phyloP scores from a whole-genome alignment of 2,113 vertebrate species.

The Leucosticte australis region DNA sequence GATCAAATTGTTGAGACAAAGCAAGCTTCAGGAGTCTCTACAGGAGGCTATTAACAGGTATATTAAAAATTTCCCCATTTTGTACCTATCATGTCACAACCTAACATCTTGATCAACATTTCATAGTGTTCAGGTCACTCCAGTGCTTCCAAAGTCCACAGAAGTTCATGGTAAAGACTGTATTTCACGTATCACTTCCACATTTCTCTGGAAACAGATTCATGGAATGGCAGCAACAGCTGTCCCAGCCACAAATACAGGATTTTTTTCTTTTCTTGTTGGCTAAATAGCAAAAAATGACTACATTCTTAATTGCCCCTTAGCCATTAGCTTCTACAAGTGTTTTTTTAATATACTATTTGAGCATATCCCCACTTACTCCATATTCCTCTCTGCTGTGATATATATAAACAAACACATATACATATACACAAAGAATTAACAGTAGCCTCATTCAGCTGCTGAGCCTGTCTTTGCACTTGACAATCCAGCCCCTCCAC shows the following conservation, averaged over 20 bases:
- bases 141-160: not conserved
- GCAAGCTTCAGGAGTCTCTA: not conserved
- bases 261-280: not conserved
- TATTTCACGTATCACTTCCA: not conserved
- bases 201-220: not conserved
- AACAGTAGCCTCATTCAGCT: not conserved
- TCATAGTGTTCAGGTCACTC: not conserved
- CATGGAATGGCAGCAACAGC: not conserved
- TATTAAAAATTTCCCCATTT: not conserved
- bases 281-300: not conserved
- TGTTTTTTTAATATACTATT: not conserved
- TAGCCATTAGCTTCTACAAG: not conserved
- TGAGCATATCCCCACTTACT: not conserved
- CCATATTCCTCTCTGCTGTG: not conserved
- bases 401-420: accelerated
- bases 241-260: not conserved
- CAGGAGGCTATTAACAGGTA: not conserved
- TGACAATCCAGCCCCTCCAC: not conserved
- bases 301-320: not conserved
- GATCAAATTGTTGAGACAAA: not conserved
- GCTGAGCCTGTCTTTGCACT: not conserved
- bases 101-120: not conserved
- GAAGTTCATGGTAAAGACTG: not conserved
- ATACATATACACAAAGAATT: not conserved
- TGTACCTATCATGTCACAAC: not conserved